These are phyloP conservation scores for Diacarnus erythraeanus DNA, from an alignment of 37 sponge, comb jelly and placozoan genomes.

Conservation along the genomic window DNA sequence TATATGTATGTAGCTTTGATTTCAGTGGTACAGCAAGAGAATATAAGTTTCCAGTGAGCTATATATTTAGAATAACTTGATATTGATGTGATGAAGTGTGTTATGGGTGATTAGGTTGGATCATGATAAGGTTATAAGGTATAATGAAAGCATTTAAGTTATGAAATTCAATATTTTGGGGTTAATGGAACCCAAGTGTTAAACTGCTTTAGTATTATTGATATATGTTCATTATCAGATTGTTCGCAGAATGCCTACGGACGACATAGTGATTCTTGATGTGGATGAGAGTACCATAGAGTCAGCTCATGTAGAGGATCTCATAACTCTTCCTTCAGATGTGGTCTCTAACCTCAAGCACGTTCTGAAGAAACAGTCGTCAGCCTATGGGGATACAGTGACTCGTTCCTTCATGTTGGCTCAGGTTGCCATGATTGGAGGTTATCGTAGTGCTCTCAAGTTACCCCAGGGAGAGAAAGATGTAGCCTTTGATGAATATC, in stretches of 20 bases:
- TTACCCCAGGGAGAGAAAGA: constrained; percentile 60
- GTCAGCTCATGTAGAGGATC: constrained; percentile 55
- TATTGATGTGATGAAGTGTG: too few species aligned
- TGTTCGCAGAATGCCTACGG: constrained; percentile 52
- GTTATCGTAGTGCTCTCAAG: constrained; percentile 68
- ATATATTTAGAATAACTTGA: too few species aligned
- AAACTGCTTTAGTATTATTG: too few species aligned
- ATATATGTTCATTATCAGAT: background rate
- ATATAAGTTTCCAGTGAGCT: too few species aligned
- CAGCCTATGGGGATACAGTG: constrained; percentile 66
- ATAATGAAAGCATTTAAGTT: too few species aligned
- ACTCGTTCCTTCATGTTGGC: constrained; percentile 67
- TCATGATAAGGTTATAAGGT: background rate
- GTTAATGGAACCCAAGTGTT: too few species aligned
- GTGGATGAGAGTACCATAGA: constrained; percentile 66
- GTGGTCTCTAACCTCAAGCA: constrained; percentile 59
- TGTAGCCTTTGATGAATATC: constrained; percentile 70
- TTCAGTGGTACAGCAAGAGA: too few species aligned
- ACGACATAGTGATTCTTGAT: constrained; percentile 82
- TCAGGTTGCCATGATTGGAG: constrained; percentile 73
- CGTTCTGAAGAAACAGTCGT: constrained; percentile 75
- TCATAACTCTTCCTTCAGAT: constrained; percentile 24
- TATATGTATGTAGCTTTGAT: too few species aligned
- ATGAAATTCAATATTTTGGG: too few species aligned
- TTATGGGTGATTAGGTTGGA: too few species aligned